Base-by-base conservation (phyloP, 2,888 invertebrate genomes). In the Drosophila subquinaria region DNA sequence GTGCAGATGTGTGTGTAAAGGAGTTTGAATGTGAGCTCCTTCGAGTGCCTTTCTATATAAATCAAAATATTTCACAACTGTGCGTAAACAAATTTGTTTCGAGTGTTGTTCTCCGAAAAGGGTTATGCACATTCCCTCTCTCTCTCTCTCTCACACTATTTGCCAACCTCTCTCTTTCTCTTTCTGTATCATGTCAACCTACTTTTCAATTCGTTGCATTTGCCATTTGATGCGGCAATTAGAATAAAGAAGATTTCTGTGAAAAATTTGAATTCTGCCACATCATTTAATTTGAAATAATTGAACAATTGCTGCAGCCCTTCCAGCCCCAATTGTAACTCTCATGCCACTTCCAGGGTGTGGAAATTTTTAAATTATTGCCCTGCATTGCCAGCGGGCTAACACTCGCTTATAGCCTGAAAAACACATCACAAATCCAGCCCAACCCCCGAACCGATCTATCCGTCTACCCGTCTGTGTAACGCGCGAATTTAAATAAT, bases 251-350 rank as follows among this genome's bases (percentile, higher is more conserved):
- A 68, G 67, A 55, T 67, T 65, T 77, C 13, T 61, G 57, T 87
- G 90, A 90, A 82, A 91, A 90, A 92, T 91, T 90, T 91, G 91
- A 90, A 91, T 91, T 84, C 88, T 90, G 91, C 90, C 91, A 90
- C 90, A 89, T 91, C 92, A 91, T 92, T 92, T 83, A 91, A 84
- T 91, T 91, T 85, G 67, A 78, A 82, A 79, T 76, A 74, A 78
- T 75, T 78, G 66, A 59, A 73, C 80, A 70, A 73, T 47, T 63
- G 69, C 56, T 42, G 56, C 69, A 77, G 20, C 57, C 53, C 68
- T 55, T 57, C 33, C 11, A n/a, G 11, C 27, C 45, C 42, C 43
- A 47, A 23, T n/a, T n/a, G n/a, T n/a, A 10, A 30, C 8, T 27
- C 42, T 27, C 13, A 30, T 47, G 56, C 43, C 66, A 65, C 65